Evolutionary conservation across 2,797 vertebrate genomes (phyloP), one percentile per base, ranked within the genome.

Genomic region (Scyliorhinus canicula): DNA sequence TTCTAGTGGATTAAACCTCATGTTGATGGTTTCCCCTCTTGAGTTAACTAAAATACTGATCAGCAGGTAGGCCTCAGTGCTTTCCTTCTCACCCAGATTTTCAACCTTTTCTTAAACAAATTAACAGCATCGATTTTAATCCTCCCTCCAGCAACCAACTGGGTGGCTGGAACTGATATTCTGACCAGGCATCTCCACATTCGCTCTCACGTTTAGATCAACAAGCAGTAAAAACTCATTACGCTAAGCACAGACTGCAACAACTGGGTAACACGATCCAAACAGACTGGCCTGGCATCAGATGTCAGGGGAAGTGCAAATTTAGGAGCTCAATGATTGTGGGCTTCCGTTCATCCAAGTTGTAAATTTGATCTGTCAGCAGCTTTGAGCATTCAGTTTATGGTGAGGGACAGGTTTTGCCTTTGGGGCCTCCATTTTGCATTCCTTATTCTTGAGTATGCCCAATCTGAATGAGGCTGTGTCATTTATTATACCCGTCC

Each of bases 241-340:
- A 50, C 0, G 67, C n/a, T 50, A 71, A 85, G 44, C 95, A 95
- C 69, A 69, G 57, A 31, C 93, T 86, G 57, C 60, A 95, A 93
- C 24, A 91, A 95, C 95, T 95, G 95, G 93, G 86, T 57, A 96
- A 96, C 65, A 95, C 26, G 94, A 96, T 95, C 95, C 93, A 93
- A 79, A 95, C 82, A 95, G 95, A 95, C 95, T 95, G 95, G 65
- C 55, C 88, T 95, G 95, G 95, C 95, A 95, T 40, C 88, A 50
- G 95, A 95, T 69, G 3, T 90, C 84, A 95, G 93, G 91, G 95
- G 95, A 96, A 95, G 96, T 96, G 95, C 93, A 96, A 96, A 96
- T 95, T 96, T 95, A 96, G 95, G 95, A 96, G 90, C 60, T 47
- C 55, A 7, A 95, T 47, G 95, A 96, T 96, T 95, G 95, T 96